Conservation (phyloP, 2,888 invertebrate genomes). For the Pachymerium ferrugineum region DNA sequence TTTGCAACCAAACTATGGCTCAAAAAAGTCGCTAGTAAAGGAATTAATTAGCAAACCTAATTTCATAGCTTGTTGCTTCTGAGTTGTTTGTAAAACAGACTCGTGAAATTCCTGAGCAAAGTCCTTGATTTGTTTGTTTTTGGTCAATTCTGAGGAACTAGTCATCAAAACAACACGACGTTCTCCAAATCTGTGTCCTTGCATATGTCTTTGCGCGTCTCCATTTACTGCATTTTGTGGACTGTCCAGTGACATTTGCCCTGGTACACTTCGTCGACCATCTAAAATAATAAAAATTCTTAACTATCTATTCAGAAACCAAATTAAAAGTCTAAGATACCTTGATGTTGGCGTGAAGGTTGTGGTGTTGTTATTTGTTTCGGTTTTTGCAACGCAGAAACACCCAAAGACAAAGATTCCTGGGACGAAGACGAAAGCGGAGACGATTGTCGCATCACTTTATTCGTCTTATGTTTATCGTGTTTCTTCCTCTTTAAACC, state of each 20-base stretch:
- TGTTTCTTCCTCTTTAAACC: background rate
- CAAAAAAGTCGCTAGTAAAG: no score
- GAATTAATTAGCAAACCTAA: background rate
- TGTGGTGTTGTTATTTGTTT: background rate
- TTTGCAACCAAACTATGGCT: no score
- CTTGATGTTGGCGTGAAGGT: background rate
- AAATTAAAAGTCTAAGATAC: background rate
- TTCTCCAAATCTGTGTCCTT: background rate
- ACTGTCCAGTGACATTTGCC: background rate
- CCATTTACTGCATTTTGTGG: background rate
- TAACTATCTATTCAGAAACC: background rate
- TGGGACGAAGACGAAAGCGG: background rate
- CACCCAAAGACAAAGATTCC: background rate
- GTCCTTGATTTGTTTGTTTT: constrained; percentile 40
- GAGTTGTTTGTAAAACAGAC: constrained; percentile 46
- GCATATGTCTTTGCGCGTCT: background rate
- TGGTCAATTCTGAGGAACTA: constrained; percentile 24
- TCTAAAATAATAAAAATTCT: background rate
- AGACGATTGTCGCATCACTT: background rate
- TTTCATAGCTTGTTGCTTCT: constrained; percentile 42
- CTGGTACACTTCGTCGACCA: background rate
- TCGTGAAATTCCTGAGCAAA: constrained; percentile 49
- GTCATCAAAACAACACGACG: constrained; percentile 30
- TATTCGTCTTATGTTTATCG: background rate
- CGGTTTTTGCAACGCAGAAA: background rate